Evolutionary conservation across 2,888 invertebrate genomes (phyloP).

Genomic region (Petrolisthes manimaculis): DNA sequence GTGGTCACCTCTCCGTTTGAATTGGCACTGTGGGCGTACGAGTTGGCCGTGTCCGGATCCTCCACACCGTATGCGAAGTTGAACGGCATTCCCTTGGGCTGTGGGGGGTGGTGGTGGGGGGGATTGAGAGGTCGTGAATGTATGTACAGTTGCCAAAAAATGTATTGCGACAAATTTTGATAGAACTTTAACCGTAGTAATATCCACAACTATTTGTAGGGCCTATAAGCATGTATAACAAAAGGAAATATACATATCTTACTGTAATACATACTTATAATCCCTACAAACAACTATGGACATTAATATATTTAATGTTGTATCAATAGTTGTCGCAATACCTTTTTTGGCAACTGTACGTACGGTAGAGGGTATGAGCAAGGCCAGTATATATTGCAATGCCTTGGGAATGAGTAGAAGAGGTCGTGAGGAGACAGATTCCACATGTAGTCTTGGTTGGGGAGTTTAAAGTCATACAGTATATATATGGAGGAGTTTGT

Average conservation of each 20-base stretch:
- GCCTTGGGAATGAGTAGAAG: not conserved
- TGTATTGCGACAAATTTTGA: no score
- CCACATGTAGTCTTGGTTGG: not conserved
- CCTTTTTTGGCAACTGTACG: no score
- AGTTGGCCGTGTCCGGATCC: not conserved
- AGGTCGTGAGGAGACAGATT: not conserved
- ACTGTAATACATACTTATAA: no score
- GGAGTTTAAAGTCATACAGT: not conserved
- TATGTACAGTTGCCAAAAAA: no score
- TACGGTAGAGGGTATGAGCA: not conserved
- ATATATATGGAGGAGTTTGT: not conserved
- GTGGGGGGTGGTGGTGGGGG: not conserved
- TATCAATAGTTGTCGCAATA: no score
- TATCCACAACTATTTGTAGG: no score
- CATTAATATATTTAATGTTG: no score
- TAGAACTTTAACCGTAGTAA: no score
- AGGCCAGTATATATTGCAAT: not conserved
- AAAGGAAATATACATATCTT: no score
- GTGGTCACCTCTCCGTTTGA: not conserved
- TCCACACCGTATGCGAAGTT: conserved; percentile 12
- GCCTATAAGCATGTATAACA: no score
- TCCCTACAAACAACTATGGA: no score
- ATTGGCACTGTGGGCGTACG: conserved; percentile 5
- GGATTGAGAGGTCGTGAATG: no score
- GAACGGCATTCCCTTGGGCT: not conserved